These are phyloP conservation scores for Frankliniella intonsa DNA, from an alignment of 2,888 invertebrate genomes.

Conservation along the genomic window DNA sequence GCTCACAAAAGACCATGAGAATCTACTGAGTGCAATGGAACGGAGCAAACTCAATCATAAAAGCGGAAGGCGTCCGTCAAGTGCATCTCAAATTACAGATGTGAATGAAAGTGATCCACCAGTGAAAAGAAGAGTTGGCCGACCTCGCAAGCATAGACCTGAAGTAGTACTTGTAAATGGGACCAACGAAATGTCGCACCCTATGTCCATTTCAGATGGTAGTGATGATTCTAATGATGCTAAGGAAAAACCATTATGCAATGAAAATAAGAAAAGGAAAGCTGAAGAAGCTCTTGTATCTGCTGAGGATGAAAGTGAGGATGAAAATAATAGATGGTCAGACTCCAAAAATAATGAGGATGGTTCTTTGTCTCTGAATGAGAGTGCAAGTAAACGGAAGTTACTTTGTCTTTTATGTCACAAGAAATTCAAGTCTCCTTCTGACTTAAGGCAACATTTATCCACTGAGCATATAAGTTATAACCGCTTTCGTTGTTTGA, in stretches of 20 bases:
- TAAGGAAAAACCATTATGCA: not conserved
- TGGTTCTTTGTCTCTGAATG: not conserved
- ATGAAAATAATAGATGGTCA: slow-evolving; percentile 23
- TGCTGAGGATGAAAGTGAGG: slow-evolving; percentile 35
- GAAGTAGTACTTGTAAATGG: not conserved
- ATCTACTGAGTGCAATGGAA: not conserved
- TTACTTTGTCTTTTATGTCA: slow-evolving; percentile 55
- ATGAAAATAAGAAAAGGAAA: slow-evolving; percentile 32
- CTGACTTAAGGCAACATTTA: slow-evolving; percentile 58
- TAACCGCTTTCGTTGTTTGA: slow-evolving; percentile 69
- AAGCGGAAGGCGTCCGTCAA: not conserved
- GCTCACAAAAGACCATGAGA: not conserved
- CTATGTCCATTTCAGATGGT: slow-evolving; percentile 17
- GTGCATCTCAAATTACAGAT: not conserved
- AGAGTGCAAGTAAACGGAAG: slow-evolving; percentile 38
- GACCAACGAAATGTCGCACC: not conserved
- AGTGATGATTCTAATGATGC: slow-evolving; percentile 33
- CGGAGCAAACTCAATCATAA: not conserved
- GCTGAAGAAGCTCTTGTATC: slow-evolving; percentile 34
- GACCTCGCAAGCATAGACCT: not conserved
- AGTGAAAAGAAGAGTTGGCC: not conserved
- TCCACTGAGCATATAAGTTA: slow-evolving; percentile 61
- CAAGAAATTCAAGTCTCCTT: slow-evolving; percentile 49
- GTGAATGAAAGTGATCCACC: not conserved
- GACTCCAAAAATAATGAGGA: not conserved